Evolutionary conservation across 2,113 vertebrate genomes (phyloP), one percentile per base, ranked within the genome.

Genomic region (Ciconia stormi): DNA sequence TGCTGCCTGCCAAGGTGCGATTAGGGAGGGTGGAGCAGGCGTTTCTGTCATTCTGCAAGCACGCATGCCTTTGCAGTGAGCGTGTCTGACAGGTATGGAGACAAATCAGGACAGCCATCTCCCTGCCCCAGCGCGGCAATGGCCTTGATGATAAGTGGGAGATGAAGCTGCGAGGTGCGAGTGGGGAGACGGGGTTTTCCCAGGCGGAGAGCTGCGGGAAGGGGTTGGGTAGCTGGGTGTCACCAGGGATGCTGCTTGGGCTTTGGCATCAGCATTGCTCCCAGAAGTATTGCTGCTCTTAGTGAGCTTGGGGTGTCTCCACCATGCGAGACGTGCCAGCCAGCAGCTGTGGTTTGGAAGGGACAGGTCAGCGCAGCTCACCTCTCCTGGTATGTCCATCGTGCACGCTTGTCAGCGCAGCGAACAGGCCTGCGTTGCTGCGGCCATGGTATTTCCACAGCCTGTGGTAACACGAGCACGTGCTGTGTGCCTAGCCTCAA

Each of bases 51-150:
- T 79, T 80, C 83, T 44, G 25, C 47, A 34, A 42, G 71, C 50
- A 9, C 2, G 1, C 3, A 15, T 70, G 88, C 85, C 85, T 93
- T 46, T 74, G 80, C 22, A 11, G 40, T 82, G 87, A 77, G 83
- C 1, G 8, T 49, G 23, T 36, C 81, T 80, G 81, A 80, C 78
- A 88, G 87, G 87, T 91, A 88, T 0, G 21, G 89, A 93, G 81
- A 82, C 71, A 94, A 32, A 77, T 13, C n/a, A 12, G 91, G 70
- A 82, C 78, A 91, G 78, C 52, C 29, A 0, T 18, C 65, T 63
- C 49, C 38, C n/a, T 38, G 56, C 36, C n/a, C 58, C 0, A 0
- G 38, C 3, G 0, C 0, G 0, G 70, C 1, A 0, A 3, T 46
- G 47, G 85, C 70, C 21, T 4, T 50, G 63, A 55, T 0, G 3